Conservation (phyloP, 2,888 invertebrate species). For the Glaucopsyche alexis region DNA sequence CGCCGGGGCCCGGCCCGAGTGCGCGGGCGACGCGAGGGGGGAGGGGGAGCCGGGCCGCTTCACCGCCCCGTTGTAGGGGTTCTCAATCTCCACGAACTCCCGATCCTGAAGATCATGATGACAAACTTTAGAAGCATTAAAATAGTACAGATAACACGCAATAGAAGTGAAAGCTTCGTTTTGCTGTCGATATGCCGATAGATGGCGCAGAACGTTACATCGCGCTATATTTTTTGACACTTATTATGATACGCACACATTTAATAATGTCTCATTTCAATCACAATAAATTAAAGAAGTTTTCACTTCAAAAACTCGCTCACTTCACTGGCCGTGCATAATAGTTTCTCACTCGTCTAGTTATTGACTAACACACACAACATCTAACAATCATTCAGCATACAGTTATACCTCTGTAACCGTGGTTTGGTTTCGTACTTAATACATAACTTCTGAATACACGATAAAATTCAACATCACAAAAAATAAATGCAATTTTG, state of each 20-base stretch:
- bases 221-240: too few species aligned
- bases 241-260: too few species aligned
- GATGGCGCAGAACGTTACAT: not conserved
- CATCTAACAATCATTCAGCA: slow-evolving; percentile 27
- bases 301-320: not conserved
- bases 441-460: too few species aligned
- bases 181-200: not conserved
- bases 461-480: too few species aligned
- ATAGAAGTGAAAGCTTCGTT: not conserved
- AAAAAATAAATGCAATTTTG: too few species aligned
- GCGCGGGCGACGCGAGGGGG: slow-evolving; percentile 91
- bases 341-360: slow-evolving; percentile 16
- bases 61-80: slow-evolving; percentile 95
- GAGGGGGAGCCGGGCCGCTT: slow-evolving; percentile 95
- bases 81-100: slow-evolving; percentile 97
- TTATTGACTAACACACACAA: slow-evolving; percentile 24
- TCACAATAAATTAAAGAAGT: not conserved
- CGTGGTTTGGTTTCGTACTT: slow-evolving; percentile 14
- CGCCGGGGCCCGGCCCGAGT: slow-evolving; percentile 87
- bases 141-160: not conserved
- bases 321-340: not conserved
- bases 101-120: slow-evolving; percentile 85
- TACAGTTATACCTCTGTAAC: slow-evolving; percentile 19
- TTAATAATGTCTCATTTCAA: not conserved
- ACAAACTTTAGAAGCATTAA: not conserved